phyloP scores from a whole-genome alignment of 1,140 invertebrate species.

The Hycleus cichorii region DNA sequence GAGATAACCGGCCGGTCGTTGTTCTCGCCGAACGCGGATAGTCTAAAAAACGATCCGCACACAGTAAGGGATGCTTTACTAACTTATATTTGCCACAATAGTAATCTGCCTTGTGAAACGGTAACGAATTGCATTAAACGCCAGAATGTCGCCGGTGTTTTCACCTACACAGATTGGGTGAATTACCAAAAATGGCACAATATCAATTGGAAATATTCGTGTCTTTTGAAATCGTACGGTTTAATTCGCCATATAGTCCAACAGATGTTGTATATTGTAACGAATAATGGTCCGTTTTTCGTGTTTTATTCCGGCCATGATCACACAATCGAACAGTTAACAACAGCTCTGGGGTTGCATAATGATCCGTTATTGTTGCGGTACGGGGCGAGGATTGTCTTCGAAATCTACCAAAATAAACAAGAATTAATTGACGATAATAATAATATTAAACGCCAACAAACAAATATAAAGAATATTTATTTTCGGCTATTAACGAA shows the following conservation, averaged over 20 bases:
- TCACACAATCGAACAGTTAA: constrained; percentile 76
- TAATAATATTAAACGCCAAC: too few species aligned
- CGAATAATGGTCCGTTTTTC: constrained; percentile 68
- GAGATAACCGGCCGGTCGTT: constrained; percentile 21
- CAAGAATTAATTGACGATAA: constrained; percentile 24
- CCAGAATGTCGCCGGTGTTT: constrained; percentile 63
- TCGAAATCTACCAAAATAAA: constrained; percentile 65
- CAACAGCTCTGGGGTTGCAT: constrained; percentile 64
- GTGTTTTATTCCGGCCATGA: constrained; percentile 89
- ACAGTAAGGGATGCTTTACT: constrained; percentile 73
- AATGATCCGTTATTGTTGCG: constrained; percentile 54
- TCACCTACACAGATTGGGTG: constrained; percentile 70
- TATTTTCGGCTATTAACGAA: constrained; percentile 80
- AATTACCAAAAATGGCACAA: constrained; percentile 58
- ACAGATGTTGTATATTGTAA: constrained; percentile 67
- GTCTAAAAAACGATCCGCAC: constrained; percentile 45
- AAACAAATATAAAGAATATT: constrained; percentile 48
- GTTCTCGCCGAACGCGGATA: constrained; percentile 29
- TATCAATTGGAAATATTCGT: constrained; percentile 54
- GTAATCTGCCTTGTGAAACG: constrained; percentile 61
- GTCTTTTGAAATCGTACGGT: constrained; percentile 68
- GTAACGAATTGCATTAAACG: constrained; percentile 39
- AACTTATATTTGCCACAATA: constrained; percentile 76
- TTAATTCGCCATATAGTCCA: constrained; percentile 69
- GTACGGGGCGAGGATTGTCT: constrained; percentile 77